Conservation (phyloP, 2,797 vertebrate species). For the Erpetoichthys calabaricus region DNA sequence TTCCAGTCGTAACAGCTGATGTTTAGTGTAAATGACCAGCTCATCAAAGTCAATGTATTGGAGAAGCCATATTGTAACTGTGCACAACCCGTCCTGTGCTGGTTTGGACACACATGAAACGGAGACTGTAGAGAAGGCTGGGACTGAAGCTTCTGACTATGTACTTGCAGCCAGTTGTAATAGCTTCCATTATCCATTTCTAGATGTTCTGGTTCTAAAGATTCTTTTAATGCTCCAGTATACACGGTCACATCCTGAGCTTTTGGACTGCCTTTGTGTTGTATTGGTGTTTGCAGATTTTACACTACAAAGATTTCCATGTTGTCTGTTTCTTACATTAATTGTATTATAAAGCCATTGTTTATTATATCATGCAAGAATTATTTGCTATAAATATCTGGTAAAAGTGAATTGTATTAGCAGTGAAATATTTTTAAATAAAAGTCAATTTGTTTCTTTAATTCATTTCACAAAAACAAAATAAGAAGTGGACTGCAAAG, state of each 20-base stretch:
- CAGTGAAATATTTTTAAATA: constrained; percentile 98
- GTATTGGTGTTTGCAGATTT: constrained; percentile 78
- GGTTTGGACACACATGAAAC: neutral
- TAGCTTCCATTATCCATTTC: constrained; percentile 50
- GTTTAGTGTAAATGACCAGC: neutral
- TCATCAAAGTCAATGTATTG: constrained; percentile 42
- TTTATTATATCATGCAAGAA: constrained; percentile 95
- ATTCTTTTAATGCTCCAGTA: constrained; percentile 55
- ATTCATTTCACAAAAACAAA: constrained; percentile 20
- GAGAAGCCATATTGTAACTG: constrained; percentile 47
- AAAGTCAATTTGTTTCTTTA: constrained; percentile 73
- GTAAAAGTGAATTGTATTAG: constrained; percentile 94
- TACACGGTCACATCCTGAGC: constrained; percentile 55
- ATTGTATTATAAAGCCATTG: constrained; percentile 81
- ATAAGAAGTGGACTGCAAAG: no score
- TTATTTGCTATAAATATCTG: constrained; percentile 87
- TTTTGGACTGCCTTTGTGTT: constrained; percentile 50
- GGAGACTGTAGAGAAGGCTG: constrained; percentile 45
- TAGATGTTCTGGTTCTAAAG: constrained; percentile 48
- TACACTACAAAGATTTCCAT: constrained; percentile 70
- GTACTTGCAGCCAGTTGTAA: constrained; percentile 50
- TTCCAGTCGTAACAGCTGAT: neutral
- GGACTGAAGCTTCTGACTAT: constrained; percentile 47
- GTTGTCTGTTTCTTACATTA: constrained; percentile 80
- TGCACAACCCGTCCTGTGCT: constrained; percentile 36